phyloP scores from a whole-genome alignment of 2,797 vertebrate genomes.

The Melanotaenia nigrans region DNA sequence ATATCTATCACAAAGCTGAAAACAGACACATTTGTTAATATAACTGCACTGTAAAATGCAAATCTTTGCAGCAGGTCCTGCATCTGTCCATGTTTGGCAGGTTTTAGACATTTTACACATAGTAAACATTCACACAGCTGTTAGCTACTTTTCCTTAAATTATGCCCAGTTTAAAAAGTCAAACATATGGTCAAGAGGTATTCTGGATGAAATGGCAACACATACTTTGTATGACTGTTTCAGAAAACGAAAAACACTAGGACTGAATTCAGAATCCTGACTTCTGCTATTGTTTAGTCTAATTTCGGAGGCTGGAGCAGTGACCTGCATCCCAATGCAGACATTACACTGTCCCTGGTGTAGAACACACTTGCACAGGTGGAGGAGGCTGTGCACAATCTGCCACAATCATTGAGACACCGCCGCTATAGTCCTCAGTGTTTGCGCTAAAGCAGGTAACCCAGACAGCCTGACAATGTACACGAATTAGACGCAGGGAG shows the following conservation, averaged over 20 bases:
- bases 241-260: not conserved
- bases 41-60: too few relatives aligned
- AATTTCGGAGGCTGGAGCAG: slow-evolving; percentile 39
- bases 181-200: not conserved
- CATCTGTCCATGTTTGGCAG: too few relatives aligned
- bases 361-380: slow-evolving; percentile 19
- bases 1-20: too few relatives aligned
- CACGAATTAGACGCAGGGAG: slow-evolving; percentile 68
- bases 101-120: too few relatives aligned
- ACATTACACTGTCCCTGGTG: slow-evolving; percentile 31
- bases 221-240: not conserved
- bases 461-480: slow-evolving; percentile 71
- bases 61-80: too few relatives aligned
- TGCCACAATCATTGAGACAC: slow-evolving; percentile 32
- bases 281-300: slow-evolving; percentile 51
- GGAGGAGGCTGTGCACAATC: slow-evolving; percentile 26
- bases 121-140: too few relatives aligned
- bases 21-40: too few relatives aligned
- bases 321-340: slow-evolving; percentile 59
- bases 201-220: not conserved
- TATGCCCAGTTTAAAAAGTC: not conserved
- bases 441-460: slow-evolving; percentile 60
- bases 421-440: slow-evolving; percentile 21
- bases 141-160: not conserved
- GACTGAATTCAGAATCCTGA: not conserved